These are phyloP conservation scores for Spatulosminthurus flaviceps DNA, from an alignment of 2,888 invertebrate genomes.

Conservation along the genomic window DNA sequence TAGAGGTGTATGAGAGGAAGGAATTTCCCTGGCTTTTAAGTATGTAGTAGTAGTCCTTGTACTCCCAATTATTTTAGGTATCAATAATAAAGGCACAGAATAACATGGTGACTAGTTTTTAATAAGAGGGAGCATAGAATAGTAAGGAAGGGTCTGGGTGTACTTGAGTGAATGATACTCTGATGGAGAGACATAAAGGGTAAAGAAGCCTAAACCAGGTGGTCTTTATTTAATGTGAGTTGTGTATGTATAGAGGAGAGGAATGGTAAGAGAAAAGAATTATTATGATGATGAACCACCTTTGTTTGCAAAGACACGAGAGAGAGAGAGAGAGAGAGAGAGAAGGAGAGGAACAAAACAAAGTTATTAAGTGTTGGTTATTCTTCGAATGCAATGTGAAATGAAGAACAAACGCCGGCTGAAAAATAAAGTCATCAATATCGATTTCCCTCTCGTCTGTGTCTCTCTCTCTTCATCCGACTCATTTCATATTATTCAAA, in stretches of 20 bases:
- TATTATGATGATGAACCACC: constrained; percentile 50
- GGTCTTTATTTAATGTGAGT: constrained; percentile 44
- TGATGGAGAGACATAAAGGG: constrained; percentile 20
- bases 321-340: too few relatives aligned
- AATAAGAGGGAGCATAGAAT: too few relatives aligned
- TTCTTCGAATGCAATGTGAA: background rate
- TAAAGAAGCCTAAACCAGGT: constrained; percentile 47
- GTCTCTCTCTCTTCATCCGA: constrained; percentile 30
- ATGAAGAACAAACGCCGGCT: constrained; percentile 31
- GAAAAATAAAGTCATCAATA: constrained; percentile 50
- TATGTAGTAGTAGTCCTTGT: too few relatives aligned
- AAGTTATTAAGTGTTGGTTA: constrained; percentile 52
- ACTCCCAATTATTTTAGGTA: too few relatives aligned
- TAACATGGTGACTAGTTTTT: too few relatives aligned
- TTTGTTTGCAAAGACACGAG: constrained; percentile 49
- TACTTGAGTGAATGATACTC: background rate
- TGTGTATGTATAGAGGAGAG: constrained; percentile 27
- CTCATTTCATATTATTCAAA: constrained; percentile 19
- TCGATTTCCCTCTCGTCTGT: constrained; percentile 35
- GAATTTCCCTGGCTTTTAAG: too few relatives aligned
- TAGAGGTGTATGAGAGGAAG: too few relatives aligned
- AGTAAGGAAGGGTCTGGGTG: too few relatives aligned
- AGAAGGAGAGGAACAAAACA: constrained; percentile 53
- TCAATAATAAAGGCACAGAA: too few relatives aligned
- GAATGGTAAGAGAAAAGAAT: constrained; percentile 41